These are phyloP conservation scores for Chymomyza costata DNA, from an alignment of 1,140 invertebrate genomes.

Conservation along the genomic window DNA sequence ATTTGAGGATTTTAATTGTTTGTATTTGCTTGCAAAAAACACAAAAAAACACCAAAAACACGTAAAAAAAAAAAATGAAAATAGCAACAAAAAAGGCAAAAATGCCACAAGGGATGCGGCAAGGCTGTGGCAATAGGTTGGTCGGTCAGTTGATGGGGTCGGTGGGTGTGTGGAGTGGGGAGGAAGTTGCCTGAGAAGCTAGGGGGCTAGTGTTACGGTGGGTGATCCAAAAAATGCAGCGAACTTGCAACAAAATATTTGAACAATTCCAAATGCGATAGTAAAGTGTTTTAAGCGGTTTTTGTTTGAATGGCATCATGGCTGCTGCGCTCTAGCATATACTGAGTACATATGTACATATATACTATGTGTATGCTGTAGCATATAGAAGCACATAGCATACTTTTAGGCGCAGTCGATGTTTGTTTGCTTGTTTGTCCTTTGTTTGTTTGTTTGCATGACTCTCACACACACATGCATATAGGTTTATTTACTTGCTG, in stretches of 20 bases:
- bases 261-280: constrained; percentile 72
- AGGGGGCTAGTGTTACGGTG: too few relatives aligned
- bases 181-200: background rate
- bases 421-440: constrained; percentile 24
- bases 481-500: constrained; percentile 57
- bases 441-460: constrained; percentile 24
- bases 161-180: background rate
- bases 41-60: constrained; percentile 12
- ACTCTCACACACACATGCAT: constrained; percentile 5
- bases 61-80: background rate
- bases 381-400: constrained; percentile 41
- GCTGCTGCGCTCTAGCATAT: constrained; percentile 2
- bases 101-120: background rate
- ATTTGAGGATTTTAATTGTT: constrained; percentile 70
- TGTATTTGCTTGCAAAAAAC: constrained; percentile 36
- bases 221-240: constrained; percentile 6
- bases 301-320: constrained; percentile 67
- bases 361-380: background rate
- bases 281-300: constrained; percentile 73
- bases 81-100: too few relatives aligned
- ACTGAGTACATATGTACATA: background rate
- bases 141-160: too few relatives aligned
- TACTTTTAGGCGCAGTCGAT: constrained; percentile 54
- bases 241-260: constrained; percentile 50
- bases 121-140: background rate